These are phyloP conservation scores for Resseliella maxima DNA, from an alignment of 2,888 invertebrate species.

Conservation along the genomic window DNA sequence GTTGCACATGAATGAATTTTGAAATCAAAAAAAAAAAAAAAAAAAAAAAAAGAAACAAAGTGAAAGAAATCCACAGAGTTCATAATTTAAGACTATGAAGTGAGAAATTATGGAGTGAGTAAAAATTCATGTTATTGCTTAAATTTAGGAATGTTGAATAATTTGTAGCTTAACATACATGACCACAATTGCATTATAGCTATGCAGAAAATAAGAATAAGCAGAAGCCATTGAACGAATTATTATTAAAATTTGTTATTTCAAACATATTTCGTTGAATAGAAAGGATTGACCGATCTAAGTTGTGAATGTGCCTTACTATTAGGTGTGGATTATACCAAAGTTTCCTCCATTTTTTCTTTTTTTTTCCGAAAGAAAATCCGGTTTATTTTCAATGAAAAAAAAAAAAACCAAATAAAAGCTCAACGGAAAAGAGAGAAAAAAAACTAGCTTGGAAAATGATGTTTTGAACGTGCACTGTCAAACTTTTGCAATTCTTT, in stretches of 20 bases:
- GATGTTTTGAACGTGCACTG: constrained; percentile 11
- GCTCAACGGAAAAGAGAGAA: neutral
- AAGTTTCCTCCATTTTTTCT: neutral
- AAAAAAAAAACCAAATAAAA: no score
- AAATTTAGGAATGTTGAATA: constrained; percentile 18
- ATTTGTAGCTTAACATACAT: constrained; percentile 13
- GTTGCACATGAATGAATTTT: no score
- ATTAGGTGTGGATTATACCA: neutral
- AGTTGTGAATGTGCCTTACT: neutral
- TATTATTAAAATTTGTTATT: neutral
- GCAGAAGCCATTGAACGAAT: neutral
- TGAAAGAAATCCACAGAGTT: no score
- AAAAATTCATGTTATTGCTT: constrained; percentile 25
- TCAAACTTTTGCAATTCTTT: constrained; percentile 19
- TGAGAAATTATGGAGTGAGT: neutral
- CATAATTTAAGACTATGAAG: no score
- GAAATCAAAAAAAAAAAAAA: no score
- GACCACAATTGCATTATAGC: neutral
- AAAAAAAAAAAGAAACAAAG: no score
- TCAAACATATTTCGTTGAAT: neutral
- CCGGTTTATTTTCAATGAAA: no score
- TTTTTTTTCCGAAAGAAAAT: no score
- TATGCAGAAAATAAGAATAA: neutral
- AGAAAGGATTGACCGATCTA: neutral
- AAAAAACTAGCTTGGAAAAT: neutral